Percentiles rank a stretch among this genome's conserved stretches.
Evolutionary conservation across 2,888 invertebrate species (phyloP).

Genomic region (Bembecia ichneumoniformis): DNA sequence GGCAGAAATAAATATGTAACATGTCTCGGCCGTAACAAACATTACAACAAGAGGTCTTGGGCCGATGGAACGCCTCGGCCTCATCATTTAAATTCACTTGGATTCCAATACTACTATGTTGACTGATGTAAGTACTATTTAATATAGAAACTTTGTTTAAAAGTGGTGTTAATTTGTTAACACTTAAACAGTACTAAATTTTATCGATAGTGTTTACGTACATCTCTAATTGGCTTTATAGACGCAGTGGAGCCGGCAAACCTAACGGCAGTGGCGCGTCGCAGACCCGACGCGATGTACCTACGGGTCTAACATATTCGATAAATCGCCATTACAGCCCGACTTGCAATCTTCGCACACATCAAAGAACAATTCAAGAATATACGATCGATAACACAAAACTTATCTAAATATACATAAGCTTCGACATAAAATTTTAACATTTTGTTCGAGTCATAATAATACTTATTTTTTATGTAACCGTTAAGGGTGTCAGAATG

Average conservation of each 20-base stretch:
- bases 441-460: constrained; percentile 10
- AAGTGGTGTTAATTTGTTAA: too few relatives aligned
- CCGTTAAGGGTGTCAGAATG: constrained; percentile 17
- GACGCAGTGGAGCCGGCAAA: constrained; percentile 18
- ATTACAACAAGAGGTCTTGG: too few relatives aligned
- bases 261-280: constrained; percentile 37
- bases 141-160: too few relatives aligned
- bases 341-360: neutral
- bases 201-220: too few relatives aligned
- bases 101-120: too few relatives aligned
- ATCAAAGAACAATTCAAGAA: constrained; percentile 9
- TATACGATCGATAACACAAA: constrained; percentile 30
- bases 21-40: too few relatives aligned
- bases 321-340: constrained; percentile 6
- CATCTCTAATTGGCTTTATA: neutral
- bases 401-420: constrained; percentile 11
- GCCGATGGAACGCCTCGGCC: too few relatives aligned
- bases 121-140: too few relatives aligned
- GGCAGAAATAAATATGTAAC: too few relatives aligned
- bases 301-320: constrained; percentile 19
- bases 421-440: constrained; percentile 1
- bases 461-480: constrained; percentile 27
- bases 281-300: constrained; percentile 31
- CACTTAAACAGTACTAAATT: too few relatives aligned
- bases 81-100: too few relatives aligned